A percentile compares a stretch with the other conserved stretches of the same genome.
These are phyloP conservation scores for Lamprologus tigripictilis DNA, from an alignment of 2,113 vertebrate species.

Conservation along the genomic window DNA sequence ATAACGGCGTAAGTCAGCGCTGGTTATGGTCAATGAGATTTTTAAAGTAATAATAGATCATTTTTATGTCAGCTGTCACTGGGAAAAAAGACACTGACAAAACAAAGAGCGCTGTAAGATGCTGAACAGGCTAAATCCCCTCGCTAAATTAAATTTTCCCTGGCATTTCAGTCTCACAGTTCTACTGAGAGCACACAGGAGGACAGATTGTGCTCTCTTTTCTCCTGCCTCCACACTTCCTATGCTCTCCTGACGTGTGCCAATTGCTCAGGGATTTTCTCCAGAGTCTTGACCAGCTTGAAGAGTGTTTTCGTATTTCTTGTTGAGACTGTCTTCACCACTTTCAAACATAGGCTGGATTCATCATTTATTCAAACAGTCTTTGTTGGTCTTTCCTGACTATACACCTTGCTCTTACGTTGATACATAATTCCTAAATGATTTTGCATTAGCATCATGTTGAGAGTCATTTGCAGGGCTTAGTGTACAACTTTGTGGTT, in stretches of 20 bases:
- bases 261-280: slow-evolving; percentile 12
- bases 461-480: background rate
- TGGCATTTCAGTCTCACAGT: slow-evolving; percentile 6
- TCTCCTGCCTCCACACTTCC: slow-evolving; percentile 27
- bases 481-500: background rate
- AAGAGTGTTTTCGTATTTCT: background rate
- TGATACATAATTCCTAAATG: background rate
- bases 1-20: background rate
- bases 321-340: background rate
- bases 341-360: background rate
- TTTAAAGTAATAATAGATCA: background rate
- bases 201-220: slow-evolving; percentile 38
- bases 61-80: background rate
- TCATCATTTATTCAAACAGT: background rate
- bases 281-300: background rate
- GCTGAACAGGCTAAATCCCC: slow-evolving; percentile 14
- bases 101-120: background rate
- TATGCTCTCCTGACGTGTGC: slow-evolving; percentile 14
- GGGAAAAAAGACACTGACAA: background rate
- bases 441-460: background rate
- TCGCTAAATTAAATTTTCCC: slow-evolving; percentile 11
- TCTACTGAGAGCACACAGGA: slow-evolving; percentile 16
- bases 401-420: background rate
- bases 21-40: background rate
- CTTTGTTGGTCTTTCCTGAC: background rate